Base-by-base conservation (phyloP, 2,113 vertebrate genomes). In the Cyprinus carpio region DNA sequence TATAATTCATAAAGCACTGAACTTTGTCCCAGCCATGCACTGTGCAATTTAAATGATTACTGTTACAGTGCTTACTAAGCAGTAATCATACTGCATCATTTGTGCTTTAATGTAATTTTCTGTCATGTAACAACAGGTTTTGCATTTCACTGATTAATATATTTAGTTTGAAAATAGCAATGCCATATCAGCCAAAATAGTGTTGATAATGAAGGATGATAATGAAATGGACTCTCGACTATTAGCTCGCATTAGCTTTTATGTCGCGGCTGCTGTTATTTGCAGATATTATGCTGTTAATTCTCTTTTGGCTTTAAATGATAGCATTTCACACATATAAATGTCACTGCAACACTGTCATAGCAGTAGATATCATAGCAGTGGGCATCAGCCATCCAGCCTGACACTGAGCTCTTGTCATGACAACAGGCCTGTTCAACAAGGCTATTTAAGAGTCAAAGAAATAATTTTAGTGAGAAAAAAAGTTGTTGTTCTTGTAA, bases 251-350 rank as follows among this genome's bases (percentile, higher is more conserved):
- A 29, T 75, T 54, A 51, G 25, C n/a, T 29, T 74, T 46, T 43
- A 25, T 67, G 9, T 72, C 4, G 2, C 9, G 9, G 43, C 46
- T 75, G 37, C 37, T 37, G 40, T 43, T 43, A 43, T 43, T 10
- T 43, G 40, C 40, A 29, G 7, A 51, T 31, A 29, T 46, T 43
- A 75, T 16, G 40, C 49, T 31, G 46, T 54, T 31, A 29, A 9
- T 9, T 43, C 9, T 54, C 15, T 31, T 49, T 75, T 49, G 13
- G 20, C 6, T 15, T 56, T 51, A 27, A 83, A 83, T 56, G 9
- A 79, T 67, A 83, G 64, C 16, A 80, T 65, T 49, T 58, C 43
- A 54, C 27, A 18, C 67, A 49, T 84, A 80, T 74, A 23, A 81
- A 83, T 83, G 27, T 62, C 29, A 34, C 56, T 54, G 23, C 60